These are phyloP conservation scores for Galbula dea DNA, from an alignment of 2,113 vertebrate species.

Conservation along the genomic window DNA sequence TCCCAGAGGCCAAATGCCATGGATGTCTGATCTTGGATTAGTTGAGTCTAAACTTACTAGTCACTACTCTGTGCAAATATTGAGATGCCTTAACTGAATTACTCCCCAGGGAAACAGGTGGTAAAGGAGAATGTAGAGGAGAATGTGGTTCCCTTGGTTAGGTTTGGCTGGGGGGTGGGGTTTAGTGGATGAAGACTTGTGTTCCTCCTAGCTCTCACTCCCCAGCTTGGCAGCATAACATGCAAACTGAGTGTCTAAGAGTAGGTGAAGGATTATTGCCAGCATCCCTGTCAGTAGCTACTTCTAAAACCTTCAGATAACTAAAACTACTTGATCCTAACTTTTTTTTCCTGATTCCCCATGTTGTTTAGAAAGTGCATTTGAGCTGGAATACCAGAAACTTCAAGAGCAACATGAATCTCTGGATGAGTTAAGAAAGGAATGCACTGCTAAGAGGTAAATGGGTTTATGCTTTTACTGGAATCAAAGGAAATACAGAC, in stretches of 20 bases:
- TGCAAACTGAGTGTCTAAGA: not conserved
- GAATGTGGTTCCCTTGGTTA: not conserved
- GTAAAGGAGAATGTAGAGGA: not conserved
- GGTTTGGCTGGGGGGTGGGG: not conserved
- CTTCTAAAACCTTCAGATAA: not conserved
- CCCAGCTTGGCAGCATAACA: not conserved
- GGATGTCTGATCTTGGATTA: not conserved
- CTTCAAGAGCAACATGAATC: constrained; percentile 86
- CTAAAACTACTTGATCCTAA: not conserved
- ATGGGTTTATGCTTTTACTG: not conserved
- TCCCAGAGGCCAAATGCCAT: not conserved
- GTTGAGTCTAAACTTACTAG: not conserved
- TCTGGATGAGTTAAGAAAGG: constrained; percentile 85
- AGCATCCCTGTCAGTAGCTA: not conserved
- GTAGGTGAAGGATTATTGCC: not conserved
- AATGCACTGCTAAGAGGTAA: constrained; percentile 96
- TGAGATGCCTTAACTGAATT: not conserved
- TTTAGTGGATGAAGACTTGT: not conserved
- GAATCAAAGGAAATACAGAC: not conserved
- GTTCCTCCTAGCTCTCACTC: not conserved
- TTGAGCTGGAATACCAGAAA: constrained; percentile 79
- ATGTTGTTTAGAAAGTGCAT: constrained; percentile 79
- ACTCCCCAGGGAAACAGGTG: not conserved
- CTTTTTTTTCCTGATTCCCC: not conserved
- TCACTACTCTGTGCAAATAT: not conserved